phyloP scores from a whole-genome alignment of 2,797 vertebrate genomes.

The Diglossa cyanea region DNA sequence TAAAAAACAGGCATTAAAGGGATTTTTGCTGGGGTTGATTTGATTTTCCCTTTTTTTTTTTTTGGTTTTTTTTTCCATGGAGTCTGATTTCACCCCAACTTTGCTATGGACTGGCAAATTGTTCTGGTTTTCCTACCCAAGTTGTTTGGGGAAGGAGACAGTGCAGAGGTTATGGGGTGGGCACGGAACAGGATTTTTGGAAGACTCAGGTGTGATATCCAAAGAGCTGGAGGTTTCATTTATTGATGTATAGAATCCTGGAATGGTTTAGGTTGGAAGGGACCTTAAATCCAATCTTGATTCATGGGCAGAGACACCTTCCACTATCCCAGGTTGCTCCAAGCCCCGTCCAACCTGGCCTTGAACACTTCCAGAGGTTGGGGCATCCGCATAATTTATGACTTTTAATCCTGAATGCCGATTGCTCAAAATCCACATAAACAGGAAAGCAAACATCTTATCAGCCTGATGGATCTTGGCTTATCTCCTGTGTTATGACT shows the following conservation, averaged over 20 bases:
- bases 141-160: background rate
- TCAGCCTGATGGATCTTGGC: background rate
- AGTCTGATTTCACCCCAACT: rapidly evolving
- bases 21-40: background rate
- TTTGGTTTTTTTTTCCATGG: background rate
- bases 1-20: background rate
- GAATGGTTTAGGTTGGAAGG: background rate
- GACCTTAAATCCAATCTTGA: background rate
- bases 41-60: background rate
- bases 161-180: rapidly evolving
- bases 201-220: background rate
- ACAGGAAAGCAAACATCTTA: background rate
- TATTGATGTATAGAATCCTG: background rate
- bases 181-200: background rate
- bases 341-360: rapidly evolving
- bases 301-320: background rate
- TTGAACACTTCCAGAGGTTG: background rate
- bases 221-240: background rate
- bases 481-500: slow-evolving; percentile 2
- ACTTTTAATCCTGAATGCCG: background rate
- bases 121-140: background rate
- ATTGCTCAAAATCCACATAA: background rate
- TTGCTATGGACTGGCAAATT: rapidly evolving
- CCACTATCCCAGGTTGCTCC: background rate
- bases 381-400: background rate